Base-by-base conservation (phyloP, 2,113 vertebrate species). In the Marmota monax region DNA sequence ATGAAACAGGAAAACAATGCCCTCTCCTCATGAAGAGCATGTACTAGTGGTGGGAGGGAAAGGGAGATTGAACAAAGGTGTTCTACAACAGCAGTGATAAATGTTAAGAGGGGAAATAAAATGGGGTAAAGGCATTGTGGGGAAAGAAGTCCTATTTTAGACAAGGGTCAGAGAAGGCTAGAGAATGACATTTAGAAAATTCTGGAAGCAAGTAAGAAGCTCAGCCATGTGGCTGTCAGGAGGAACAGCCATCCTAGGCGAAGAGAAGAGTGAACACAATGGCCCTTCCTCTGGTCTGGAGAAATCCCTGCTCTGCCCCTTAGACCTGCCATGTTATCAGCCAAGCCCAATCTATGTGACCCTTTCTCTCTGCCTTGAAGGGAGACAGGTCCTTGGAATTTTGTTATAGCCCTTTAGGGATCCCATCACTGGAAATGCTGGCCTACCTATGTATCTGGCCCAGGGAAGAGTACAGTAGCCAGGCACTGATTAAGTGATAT, bases 131-230 rank as follows among this genome's bases (percentile, higher is more conserved):
- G 22, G 45, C 2, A 0, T 12, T 7, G 63, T 61, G 48, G 32
- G 45, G 67, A 17, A 74, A 34, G 8, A 95, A 6, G 32, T 20
- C 88, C 14, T 37, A 42, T 77, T 92, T 92, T 22, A 88, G 39
- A 96, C 29, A 45, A 51, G 18, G 20, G 5, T 79, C 37, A n/a
- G 34, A 16, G 17, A 82, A 79, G 42, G 32, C 72, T 32, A 42
- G 39, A 95, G n/a, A 9, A 5, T 93, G 37, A 2, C 22, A 2
- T 83, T 93, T 63, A 96, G 53, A 63, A 94, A 58, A 87, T 82
- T 74, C 56, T 82, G 25, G 79, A 94, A 92, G 51, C 63, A 88
- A 76, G 22, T 37, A 9, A 79, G 39, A 23, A 23, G 8, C 48
- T 83, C 14, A 69, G 45, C 42, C 12, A 34, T 13, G 23, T 34